Evolutionary conservation across 30 jellyfish, hydroid and myxozoan genomes (phyloP).

Genomic region (Aurelia coerulea): DNA sequence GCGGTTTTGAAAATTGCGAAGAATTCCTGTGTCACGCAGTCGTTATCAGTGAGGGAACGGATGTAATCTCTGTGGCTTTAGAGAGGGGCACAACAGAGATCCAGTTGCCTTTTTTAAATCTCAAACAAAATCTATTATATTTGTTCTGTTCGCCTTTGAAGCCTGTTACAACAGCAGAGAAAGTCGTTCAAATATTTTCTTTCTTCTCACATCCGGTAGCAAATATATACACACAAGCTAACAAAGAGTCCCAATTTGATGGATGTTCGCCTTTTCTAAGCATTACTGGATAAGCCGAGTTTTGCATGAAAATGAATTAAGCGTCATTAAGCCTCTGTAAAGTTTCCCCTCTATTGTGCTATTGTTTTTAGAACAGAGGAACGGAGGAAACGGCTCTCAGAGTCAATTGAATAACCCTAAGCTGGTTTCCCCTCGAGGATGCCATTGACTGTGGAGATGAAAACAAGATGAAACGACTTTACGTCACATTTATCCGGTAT

Average conservation of each 20-base stretch:
- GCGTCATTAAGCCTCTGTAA: conserved; percentile 72
- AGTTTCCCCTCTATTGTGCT: conserved; percentile 80
- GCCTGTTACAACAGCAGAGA: conserved; percentile 74
- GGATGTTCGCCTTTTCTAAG: conserved; percentile 59
- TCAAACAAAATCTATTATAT: conserved; percentile 55
- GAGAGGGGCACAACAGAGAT: conserved; percentile 61
- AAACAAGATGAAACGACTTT: conserved; percentile 62
- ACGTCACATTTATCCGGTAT: conserved; percentile 70
- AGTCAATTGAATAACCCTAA: conserved; percentile 75
- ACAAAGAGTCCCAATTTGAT: conserved; percentile 65
- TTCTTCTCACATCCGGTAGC: conserved; percentile 78
- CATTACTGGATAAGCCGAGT: conserved; percentile 71
- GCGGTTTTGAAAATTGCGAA: conserved; percentile 56
- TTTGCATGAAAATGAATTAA: conserved; percentile 73
- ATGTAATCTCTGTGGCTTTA: conserved; percentile 73
- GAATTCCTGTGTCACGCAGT: conserved; percentile 64
- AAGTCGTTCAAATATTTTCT: conserved; percentile 79
- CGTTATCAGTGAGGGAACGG: conserved; percentile 72
- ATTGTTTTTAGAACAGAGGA: conserved; percentile 51
- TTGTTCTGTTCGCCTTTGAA: conserved; percentile 53
- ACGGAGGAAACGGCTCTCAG: conserved; percentile 83
- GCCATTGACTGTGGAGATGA: conserved; percentile 67
- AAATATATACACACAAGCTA: conserved; percentile 50
- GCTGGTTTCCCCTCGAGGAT: conserved; percentile 79
- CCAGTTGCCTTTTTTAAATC: conserved; percentile 59